These are phyloP conservation scores for Trichomalopsis sarcophagae DNA, from an alignment of 1,140 invertebrate species.

Conservation along the genomic window DNA sequence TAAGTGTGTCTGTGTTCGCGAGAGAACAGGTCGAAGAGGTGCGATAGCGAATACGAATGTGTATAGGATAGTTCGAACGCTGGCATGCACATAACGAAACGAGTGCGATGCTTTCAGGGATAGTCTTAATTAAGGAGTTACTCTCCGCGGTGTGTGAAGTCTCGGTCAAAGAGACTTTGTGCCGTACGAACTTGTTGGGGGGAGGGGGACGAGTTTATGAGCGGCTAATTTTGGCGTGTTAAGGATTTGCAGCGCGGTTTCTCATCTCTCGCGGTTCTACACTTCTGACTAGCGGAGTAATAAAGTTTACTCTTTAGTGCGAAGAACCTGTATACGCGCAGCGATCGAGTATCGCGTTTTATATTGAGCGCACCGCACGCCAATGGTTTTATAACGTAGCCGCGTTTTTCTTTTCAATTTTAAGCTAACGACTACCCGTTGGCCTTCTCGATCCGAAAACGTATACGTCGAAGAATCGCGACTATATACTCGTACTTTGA, in stretches of 20 bases:
- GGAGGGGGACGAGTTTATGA: not conserved
- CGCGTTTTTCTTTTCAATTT: not conserved
- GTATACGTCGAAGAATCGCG: not conserved
- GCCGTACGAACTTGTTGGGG: not conserved
- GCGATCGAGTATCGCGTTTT: not conserved
- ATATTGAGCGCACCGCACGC: not conserved
- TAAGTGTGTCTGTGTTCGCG: too few species aligned
- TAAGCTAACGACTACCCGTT: not conserved
- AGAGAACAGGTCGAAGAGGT: not conserved
- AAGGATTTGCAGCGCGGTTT: not conserved
- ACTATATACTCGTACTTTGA: not conserved
- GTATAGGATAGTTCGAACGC: too few species aligned
- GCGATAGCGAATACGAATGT: not conserved
- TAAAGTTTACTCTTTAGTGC: not conserved
- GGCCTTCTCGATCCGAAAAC: not conserved
- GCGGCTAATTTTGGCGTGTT: not conserved
- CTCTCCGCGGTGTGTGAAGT: not conserved
- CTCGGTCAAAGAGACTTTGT: not conserved
- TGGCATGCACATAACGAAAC: not conserved
- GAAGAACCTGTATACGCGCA: not conserved
- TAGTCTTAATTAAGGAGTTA: slow-evolving; percentile 42
- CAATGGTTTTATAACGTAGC: not conserved
- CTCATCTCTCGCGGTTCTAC: not conserved
- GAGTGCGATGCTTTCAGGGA: not conserved
- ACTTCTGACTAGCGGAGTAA: not conserved